phyloP scores from a whole-genome alignment of 2,888 invertebrate genomes.

The Spilarctia lutea region DNA sequence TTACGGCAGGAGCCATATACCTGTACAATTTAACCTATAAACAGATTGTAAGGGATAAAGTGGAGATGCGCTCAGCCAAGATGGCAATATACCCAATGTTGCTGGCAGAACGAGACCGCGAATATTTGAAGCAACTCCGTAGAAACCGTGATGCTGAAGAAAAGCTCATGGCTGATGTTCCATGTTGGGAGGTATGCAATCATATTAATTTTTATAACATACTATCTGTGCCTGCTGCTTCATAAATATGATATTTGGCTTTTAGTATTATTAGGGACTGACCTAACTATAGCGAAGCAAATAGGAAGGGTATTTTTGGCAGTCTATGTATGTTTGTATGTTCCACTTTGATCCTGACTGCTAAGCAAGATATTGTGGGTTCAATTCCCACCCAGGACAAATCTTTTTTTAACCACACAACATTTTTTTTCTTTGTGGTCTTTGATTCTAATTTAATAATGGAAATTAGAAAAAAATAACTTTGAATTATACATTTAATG shows the following conservation, averaged over 20 bases:
- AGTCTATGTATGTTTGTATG: background rate
- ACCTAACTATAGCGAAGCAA: too few species aligned
- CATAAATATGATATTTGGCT: too few species aligned
- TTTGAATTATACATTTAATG: too few species aligned
- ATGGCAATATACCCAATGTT: constrained; percentile 92
- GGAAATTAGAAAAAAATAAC: too few species aligned
- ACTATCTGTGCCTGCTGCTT: background rate
- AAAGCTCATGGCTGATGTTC: constrained; percentile 95
- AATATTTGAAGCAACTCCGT: constrained; percentile 92
- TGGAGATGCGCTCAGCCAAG: constrained; percentile 92
- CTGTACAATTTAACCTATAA: constrained; percentile 86
- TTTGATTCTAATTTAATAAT: too few species aligned
- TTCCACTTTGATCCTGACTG: too few species aligned
- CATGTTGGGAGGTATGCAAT: constrained; percentile 91
- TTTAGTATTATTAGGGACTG: too few species aligned
- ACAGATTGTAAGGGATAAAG: constrained; percentile 82
- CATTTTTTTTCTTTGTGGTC: too few species aligned
- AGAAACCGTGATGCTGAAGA: constrained; percentile 94
- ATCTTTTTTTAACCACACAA: too few species aligned
- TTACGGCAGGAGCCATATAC: constrained; percentile 86
- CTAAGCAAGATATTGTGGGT: too few species aligned
- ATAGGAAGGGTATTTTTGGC: background rate
- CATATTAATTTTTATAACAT: background rate
- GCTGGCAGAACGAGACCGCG: constrained; percentile 94
- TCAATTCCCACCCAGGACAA: too few species aligned